Evolutionary conservation across 2,888 invertebrate genomes (phyloP), one percentile per base, ranked within the genome.

Genomic region (Euzophera pinguis): DNA sequence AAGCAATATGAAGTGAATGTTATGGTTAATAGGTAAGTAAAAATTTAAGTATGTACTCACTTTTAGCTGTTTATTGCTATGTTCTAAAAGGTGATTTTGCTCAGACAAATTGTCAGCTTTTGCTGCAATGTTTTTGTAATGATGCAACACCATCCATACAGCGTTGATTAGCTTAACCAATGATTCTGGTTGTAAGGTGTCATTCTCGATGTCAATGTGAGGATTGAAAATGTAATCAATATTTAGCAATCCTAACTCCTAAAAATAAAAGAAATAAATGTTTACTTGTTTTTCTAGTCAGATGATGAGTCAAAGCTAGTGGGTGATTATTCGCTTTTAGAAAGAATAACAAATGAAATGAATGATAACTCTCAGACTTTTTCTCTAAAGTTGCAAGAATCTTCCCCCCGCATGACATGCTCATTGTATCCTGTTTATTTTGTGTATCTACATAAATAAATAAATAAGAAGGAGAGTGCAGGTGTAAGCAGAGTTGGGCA

Each of bases 191-290:
- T 57, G 60, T 51, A 90, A 57, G 4, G 65, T 71, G 34, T 73
- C 62, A 47, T 73, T 60, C 22, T 70, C 69, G 13, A 84, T 55
- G 52, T 90, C 88, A 45, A 75, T 61, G 58, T 88, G 72, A 34
- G 90, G 90, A 61, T 90, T 90, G 55, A 89, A 90, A 37, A 77
- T 62, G 50, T 84, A 88, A 60, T 65, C 75, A 52, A 88, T 76
- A 58, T 89, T 85, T 1, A 79, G 65, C 34, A 87, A 61, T n/a
- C 75, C 73, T 32, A 88, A 70, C 65, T 89, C 89, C 90, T 90
- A 60, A 34, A 78, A 61, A 61, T 60, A n/a, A 17, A 4, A 32
- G n/a, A n/a, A n/a, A n/a, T n/a, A n/a, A n/a, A n/a, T n/a, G n/a
- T n/a, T n/a, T n/a, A n/a, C n/a, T n/a, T n/a, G n/a, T n/a, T n/a